Conservation (phyloP, 2,888 invertebrate genomes). For the Rotaria magnacalcarata region DNA sequence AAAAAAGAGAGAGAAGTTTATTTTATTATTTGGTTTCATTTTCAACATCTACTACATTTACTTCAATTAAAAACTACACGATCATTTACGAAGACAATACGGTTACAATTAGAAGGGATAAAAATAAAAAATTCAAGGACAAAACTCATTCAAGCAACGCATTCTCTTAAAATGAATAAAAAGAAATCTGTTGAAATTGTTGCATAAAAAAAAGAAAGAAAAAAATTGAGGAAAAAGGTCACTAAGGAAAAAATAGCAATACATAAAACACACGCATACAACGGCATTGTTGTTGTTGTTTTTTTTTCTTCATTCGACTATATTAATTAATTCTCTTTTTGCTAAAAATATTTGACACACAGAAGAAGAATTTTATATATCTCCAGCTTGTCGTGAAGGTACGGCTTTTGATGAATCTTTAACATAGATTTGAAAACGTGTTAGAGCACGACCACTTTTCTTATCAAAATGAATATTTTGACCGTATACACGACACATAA, state of each 20-base stretch:
- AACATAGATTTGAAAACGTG: conserved; percentile 27
- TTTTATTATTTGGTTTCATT: neutral
- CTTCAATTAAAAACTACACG: neutral
- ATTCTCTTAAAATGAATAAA: neutral
- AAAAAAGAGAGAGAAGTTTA: neutral
- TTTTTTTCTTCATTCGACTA: conserved; percentile 8
- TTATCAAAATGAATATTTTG: conserved; percentile 40
- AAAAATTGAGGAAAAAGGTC: neutral
- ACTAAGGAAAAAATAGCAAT: neutral
- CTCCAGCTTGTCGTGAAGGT: neutral
- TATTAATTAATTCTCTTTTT: neutral
- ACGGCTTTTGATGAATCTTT: neutral
- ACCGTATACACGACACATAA: conserved; percentile 40
- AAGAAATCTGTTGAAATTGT: neutral
- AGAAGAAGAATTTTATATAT: neutral
- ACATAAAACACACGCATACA: neutral
- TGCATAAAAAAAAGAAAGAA: neutral
- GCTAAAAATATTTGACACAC: conserved; percentile 13
- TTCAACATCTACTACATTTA: neutral
- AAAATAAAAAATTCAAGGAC: neutral
- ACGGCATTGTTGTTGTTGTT: neutral
- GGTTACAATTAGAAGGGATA: neutral
- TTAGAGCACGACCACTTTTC: conserved; percentile 39
- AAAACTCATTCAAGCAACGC: neutral
- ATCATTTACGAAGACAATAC: neutral